Evolutionary conservation across 2,113 vertebrate species (phyloP), one percentile per base, ranked within the genome.

Genomic region (Sarotherodon lohbergeri): DNA sequence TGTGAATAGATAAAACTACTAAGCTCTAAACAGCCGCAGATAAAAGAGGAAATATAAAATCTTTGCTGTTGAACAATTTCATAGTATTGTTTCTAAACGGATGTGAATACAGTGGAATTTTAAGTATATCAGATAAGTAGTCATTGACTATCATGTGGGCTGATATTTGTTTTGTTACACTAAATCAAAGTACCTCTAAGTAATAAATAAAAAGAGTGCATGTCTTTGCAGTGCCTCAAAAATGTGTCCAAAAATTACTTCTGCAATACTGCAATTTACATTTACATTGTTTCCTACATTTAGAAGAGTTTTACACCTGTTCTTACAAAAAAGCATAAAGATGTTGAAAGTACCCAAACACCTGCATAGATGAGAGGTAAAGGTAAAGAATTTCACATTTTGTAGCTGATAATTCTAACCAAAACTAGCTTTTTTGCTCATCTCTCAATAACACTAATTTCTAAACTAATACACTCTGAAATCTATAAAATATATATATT

Each of bases 401-500:
- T 17, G 27, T 5, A 32, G 27, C 14, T 56, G 10, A 56, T 56
- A 24, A 56, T 56, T 56, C 3, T 32, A 59, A 59, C 0, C 5
- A 59, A 29, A 9, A 32, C 27, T 59, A 59, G 27, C 27, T 32
- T 17, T 9, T 32, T 59, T 59, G 5, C 14, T 17, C 8, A 61
- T 9, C 57, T 61, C 27, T 17, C 27, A 2, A 61, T 17, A 61
- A 32, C 57, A 61, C 27, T 59, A 5, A 59, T 59, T 59, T 59
- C 57, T 59, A 32, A 59, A 59, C 57, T 17, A 17, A 59, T 17
- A 4, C 56, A 59, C 7, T 54, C 52, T n/a, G 52, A 54, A 54
- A n/a, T 54, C 52, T 54, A 5, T 1, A 52, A n/a, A n/a, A 4
- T 9, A 9, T 29, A 1, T 29, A 1, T 1, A 27, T 14, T 1